Evolutionary conservation across 2,888 invertebrate species (phyloP).

Genomic region (Philaethria dido): DNA sequence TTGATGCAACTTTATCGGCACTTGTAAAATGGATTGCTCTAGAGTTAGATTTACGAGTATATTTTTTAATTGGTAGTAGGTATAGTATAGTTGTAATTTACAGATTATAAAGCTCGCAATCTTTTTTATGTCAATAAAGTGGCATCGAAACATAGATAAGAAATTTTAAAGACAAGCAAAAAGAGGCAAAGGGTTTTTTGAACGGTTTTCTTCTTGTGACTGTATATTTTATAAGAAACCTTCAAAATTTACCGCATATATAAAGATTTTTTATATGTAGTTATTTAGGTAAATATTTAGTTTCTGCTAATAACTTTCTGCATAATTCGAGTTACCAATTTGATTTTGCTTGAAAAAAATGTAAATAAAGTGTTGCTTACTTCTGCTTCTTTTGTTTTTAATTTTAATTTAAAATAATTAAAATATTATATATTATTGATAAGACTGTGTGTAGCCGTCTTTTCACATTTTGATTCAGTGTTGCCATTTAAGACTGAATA

Average conservation of each 20-base stretch:
- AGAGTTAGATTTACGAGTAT: slow-evolving; percentile 26
- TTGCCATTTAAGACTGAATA: slow-evolving; percentile 72
- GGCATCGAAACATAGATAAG: slow-evolving; percentile 52
- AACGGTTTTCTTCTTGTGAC: slow-evolving; percentile 69
- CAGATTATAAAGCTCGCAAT: slow-evolving; percentile 34
- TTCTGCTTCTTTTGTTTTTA: slow-evolving; percentile 49
- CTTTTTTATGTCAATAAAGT: slow-evolving; percentile 53
- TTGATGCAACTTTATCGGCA: slow-evolving; percentile 51
- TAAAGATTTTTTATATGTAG: slow-evolving; percentile 54
- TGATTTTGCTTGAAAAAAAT: slow-evolving; percentile 63
- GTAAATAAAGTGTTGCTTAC: slow-evolving; percentile 67
- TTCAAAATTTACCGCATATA: slow-evolving; percentile 67
- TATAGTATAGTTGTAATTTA: slow-evolving; percentile 34
- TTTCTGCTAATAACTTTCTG: slow-evolving; percentile 58
- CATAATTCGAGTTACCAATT: slow-evolving; percentile 79
- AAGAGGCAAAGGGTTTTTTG: slow-evolving; percentile 79
- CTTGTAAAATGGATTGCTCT: slow-evolving; percentile 37
- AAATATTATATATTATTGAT: slow-evolving; percentile 29
- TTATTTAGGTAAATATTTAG: slow-evolving; percentile 48
- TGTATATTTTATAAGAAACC: slow-evolving; percentile 77
- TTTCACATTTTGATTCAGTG: slow-evolving; percentile 57
- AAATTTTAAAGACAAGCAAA: slow-evolving; percentile 75
- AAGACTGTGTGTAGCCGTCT: slow-evolving; percentile 40
- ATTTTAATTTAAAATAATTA: slow-evolving; percentile 35
- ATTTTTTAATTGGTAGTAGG: slow-evolving; percentile 22